Conservation (phyloP, 2,888 invertebrate species). For the Caenorhabditis macrosperma region DNA sequence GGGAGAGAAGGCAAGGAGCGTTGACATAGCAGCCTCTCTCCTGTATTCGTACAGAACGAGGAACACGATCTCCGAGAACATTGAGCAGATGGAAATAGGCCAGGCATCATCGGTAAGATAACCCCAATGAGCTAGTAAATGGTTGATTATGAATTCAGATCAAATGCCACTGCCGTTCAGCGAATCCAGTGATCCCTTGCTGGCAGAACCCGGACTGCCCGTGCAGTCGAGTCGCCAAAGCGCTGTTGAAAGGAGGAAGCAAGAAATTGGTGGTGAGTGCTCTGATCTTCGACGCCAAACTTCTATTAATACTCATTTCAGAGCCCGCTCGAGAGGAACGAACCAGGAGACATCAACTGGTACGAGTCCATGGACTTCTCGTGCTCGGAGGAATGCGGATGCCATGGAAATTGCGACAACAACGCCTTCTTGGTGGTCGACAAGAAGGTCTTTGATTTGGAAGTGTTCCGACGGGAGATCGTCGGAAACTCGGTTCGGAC, state of each 20-base stretch:
- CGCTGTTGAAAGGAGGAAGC: not conserved
- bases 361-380: not conserved
- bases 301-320: too few relatives aligned
- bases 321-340: not conserved
- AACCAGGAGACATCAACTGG: not conserved
- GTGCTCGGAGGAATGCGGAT: not conserved
- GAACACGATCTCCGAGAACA: too few relatives aligned
- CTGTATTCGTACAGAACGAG: too few relatives aligned
- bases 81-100: too few relatives aligned
- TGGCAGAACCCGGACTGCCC: conserved; percentile 17
- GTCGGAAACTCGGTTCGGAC: not conserved
- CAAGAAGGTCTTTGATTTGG: not conserved
- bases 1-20: too few relatives aligned
- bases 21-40: too few relatives aligned
- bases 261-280: not conserved
- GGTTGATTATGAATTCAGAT: conserved; percentile 3
- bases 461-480: not conserved
- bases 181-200: conserved; percentile 5
- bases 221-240: not conserved
- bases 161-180: conserved; percentile 17
- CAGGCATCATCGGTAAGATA: too few relatives aligned
- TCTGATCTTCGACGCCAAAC: too few relatives aligned
- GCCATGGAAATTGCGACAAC: not conserved
- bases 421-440: not conserved
- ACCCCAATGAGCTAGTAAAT: too few relatives aligned